phyloP scores from a whole-genome alignment of 2,888 invertebrate genomes.

The Calephelis perditalis region DNA sequence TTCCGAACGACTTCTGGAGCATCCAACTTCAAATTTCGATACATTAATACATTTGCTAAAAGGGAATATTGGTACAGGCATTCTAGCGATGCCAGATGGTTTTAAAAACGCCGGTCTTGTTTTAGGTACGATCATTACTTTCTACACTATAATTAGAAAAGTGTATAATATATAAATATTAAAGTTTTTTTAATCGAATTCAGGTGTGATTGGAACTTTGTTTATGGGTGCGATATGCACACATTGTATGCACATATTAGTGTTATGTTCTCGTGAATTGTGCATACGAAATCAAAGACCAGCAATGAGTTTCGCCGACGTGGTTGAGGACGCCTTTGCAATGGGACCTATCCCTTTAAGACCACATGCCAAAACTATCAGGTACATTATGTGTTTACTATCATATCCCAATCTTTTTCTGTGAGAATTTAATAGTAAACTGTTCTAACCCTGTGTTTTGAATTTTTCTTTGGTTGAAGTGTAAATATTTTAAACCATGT shows the following conservation, averaged over 20 bases:
- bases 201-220: slow-evolving; percentile 88
- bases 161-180: not conserved
- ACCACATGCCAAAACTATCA: slow-evolving; percentile 79
- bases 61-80: slow-evolving; percentile 93
- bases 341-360: slow-evolving; percentile 84
- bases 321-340: slow-evolving; percentile 85
- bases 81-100: slow-evolving; percentile 97
- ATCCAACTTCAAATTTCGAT: slow-evolving; percentile 89
- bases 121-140: slow-evolving; percentile 77
- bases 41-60: slow-evolving; percentile 86
- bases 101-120: slow-evolving; percentile 93
- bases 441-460: no score
- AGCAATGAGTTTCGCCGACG: slow-evolving; percentile 88
- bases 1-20: slow-evolving; percentile 83
- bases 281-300: slow-evolving; percentile 83
- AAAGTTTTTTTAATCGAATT: slow-evolving; percentile 7
- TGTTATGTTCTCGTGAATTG: slow-evolving; percentile 85
- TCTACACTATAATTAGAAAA: not conserved
- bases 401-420: no score
- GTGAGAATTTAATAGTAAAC: no score
- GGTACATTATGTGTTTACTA: slow-evolving; percentile 55
- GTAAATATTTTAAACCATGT: no score
- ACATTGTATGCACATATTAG: slow-evolving; percentile 94
- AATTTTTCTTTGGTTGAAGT: no score
- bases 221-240: slow-evolving; percentile 92